A percentile compares a stretch with the other conserved stretches of the same genome.
These are phyloP conservation scores for Ectemnius cavifrons DNA, from an alignment of 2,888 invertebrate species.

Conservation along the genomic window DNA sequence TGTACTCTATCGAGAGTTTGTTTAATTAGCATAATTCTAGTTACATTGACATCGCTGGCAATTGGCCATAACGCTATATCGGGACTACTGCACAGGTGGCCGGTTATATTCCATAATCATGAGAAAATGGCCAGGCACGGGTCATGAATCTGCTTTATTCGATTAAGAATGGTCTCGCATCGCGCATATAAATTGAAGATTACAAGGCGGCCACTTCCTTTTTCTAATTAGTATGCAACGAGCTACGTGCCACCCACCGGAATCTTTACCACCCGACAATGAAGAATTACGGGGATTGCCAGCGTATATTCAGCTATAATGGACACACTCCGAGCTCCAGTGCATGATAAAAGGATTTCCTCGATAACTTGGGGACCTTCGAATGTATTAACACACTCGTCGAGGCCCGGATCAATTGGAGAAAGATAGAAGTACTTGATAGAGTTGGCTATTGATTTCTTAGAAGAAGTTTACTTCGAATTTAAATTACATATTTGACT, in stretches of 20 bases:
- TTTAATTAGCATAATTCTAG: constrained; percentile 1
- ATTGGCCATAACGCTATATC: not conserved
- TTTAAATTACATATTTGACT: too few relatives aligned
- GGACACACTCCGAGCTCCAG: too few relatives aligned
- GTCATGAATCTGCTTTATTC: constrained; percentile 9
- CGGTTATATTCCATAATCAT: constrained; percentile 5
- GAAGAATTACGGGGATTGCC: constrained; percentile 3
- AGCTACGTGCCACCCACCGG: not conserved
- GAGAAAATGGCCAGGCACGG: not conserved
- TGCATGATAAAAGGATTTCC: too few relatives aligned
- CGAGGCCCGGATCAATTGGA: too few relatives aligned
- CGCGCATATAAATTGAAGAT: constrained; percentile 7
- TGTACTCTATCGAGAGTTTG: too few relatives aligned
- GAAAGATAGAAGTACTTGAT: too few relatives aligned
- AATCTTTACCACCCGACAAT: not conserved
- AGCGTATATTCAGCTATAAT: not conserved
- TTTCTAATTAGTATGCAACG: constrained; percentile 6
- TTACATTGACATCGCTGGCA: not conserved
- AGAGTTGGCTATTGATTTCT: too few relatives aligned
- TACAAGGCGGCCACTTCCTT: not conserved
- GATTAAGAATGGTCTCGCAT: constrained; percentile 4
- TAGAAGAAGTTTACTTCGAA: too few relatives aligned
- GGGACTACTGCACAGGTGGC: not conserved
- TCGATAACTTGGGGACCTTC: too few relatives aligned
- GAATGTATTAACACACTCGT: too few relatives aligned